Evolutionary conservation across 2,113 vertebrate genomes (phyloP).

Genomic region (Albula goreensis): DNA sequence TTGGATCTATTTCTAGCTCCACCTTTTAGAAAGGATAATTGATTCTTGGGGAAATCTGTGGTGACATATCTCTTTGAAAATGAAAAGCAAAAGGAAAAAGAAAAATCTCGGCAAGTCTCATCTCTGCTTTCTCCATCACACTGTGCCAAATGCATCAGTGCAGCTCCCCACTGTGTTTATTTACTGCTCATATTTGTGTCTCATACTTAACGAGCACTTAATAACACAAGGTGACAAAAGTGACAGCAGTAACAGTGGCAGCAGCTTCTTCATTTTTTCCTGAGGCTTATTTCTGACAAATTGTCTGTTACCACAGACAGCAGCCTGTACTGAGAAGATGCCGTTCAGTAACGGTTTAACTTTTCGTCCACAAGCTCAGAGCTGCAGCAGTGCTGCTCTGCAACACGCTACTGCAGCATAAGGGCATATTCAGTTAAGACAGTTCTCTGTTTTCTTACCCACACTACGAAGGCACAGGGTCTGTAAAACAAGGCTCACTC

Average conservation of each 20-base stretch:
- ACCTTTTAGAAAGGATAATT: background rate
- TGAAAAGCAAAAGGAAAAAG: background rate
- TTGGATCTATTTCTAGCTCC: background rate
- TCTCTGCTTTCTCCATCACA: background rate
- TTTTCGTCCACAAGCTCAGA: background rate
- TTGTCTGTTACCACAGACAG: background rate
- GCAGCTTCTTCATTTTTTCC: background rate
- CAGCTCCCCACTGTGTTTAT: slow-evolving; percentile 1
- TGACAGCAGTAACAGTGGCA: background rate
- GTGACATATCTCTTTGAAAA: background rate
- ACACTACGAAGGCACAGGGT: background rate
- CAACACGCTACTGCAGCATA: background rate
- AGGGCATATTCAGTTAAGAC: background rate
- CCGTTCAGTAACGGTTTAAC: background rate
- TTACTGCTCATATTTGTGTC: background rate
- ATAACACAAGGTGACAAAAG: background rate
- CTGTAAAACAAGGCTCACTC: background rate
- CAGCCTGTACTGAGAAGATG: background rate
- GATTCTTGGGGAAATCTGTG: background rate
- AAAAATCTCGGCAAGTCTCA: background rate
- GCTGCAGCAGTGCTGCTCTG: background rate
- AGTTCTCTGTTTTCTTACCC: background rate
- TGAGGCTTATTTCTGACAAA: background rate
- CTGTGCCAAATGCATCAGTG: background rate
- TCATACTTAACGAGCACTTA: background rate